Conservation (phyloP, 2,888 invertebrate species). For the Lingula anatina region DNA sequence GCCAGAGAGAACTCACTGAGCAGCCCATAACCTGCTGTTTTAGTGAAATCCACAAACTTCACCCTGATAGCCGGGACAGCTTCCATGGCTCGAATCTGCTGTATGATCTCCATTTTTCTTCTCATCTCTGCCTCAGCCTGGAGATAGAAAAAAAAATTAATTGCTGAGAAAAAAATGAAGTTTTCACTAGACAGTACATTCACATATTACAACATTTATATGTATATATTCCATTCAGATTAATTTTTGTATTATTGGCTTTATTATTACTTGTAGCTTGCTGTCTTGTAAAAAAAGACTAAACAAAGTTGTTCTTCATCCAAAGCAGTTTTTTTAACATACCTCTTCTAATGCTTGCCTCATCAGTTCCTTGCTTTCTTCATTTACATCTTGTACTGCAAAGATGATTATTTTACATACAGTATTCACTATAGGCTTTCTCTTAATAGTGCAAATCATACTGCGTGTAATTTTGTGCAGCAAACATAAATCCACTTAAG, state of each 20-base stretch:
- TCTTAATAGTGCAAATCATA: not conserved
- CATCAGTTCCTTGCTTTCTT: slow-evolving; percentile 47
- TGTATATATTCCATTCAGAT: too few relatives aligned
- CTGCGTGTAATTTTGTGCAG: not conserved
- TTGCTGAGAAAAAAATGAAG: not conserved
- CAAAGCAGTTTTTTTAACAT: not conserved
- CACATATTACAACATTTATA: not conserved
- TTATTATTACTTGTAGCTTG: too few relatives aligned
- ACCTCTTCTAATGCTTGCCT: slow-evolving; percentile 47
- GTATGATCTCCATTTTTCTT: slow-evolving; percentile 48
- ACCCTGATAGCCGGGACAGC: slow-evolving; percentile 38
- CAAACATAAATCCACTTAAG: not conserved
- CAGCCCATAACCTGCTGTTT: slow-evolving; percentile 44
- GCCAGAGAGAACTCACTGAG: slow-evolving; percentile 52
- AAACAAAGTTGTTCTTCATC: not conserved
- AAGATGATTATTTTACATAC: not conserved
- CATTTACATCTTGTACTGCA: slow-evolving; percentile 46
- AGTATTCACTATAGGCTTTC: not conserved
- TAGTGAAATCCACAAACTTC: slow-evolving; percentile 47
- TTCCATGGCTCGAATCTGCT: slow-evolving; percentile 51
- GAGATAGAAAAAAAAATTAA: not conserved
- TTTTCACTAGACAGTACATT: not conserved
- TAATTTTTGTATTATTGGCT: too few relatives aligned
- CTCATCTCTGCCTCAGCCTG: slow-evolving; percentile 51
- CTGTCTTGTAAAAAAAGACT: too few relatives aligned